Percentiles rank a stretch among this genome's conserved stretches.
These are phyloP conservation scores for Melanotaenia pygmaea DNA, from an alignment of 2,797 vertebrate species.

Conservation along the genomic window DNA sequence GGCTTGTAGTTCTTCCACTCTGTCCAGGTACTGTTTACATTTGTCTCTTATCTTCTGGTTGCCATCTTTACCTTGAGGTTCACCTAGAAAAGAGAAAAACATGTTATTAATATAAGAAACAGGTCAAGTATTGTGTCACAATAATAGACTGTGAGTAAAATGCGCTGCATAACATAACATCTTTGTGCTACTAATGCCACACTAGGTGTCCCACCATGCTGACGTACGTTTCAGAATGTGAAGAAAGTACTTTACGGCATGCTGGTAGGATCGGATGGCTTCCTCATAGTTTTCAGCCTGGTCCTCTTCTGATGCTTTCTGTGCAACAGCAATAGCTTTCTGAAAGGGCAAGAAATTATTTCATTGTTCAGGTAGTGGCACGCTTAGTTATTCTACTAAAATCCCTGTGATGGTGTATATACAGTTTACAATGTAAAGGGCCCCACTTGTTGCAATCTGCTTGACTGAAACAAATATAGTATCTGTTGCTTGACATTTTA, in stretches of 20 bases:
- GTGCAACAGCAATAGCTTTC: constrained; percentile 96
- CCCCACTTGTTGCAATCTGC: neutral
- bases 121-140: neutral
- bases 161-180: neutral
- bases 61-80: constrained; percentile 87
- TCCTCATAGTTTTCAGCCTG: constrained; percentile 93
- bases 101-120: neutral
- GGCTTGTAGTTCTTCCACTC: constrained; percentile 82
- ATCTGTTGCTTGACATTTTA: neutral
- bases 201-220: constrained; percentile 3
- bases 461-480: neutral
- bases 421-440: neutral
- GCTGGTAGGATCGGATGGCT: constrained; percentile 92
- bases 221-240: constrained; percentile 96
- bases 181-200: constrained; percentile 6
- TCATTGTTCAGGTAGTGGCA: constrained; percentile 4
- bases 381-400: neutral
- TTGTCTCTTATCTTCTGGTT: constrained; percentile 87
- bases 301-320: constrained; percentile 93
- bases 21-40: constrained; percentile 85
- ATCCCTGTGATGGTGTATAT: neutral
- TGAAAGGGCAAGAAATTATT: constrained; percentile 69
- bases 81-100: constrained; percentile 70
- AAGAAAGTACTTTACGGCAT: constrained; percentile 94
- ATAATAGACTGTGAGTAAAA: neutral